phyloP scores from a whole-genome alignment of 2,797 vertebrate species.

The Xiphorhynchus erythropygius region DNA sequence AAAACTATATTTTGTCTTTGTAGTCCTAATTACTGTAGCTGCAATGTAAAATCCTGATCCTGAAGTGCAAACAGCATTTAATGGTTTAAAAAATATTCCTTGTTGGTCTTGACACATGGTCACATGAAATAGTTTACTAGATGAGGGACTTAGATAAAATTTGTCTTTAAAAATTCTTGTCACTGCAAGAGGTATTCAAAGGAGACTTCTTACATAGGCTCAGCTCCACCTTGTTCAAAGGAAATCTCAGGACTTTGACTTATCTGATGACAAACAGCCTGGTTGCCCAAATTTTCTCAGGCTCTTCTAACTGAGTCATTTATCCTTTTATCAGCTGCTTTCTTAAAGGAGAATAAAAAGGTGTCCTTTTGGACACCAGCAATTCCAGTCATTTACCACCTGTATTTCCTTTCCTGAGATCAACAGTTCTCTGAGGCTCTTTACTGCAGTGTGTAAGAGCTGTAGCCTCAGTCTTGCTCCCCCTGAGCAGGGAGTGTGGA shows the following conservation, averaged over 20 bases:
- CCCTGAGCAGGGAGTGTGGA: accelerated
- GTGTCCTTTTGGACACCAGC: neutral
- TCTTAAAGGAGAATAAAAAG: neutral
- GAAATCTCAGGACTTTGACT: neutral
- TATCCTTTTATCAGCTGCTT: neutral
- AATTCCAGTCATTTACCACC: neutral
- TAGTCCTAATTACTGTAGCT: neutral
- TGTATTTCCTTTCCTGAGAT: neutral
- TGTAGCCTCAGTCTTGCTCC: neutral
- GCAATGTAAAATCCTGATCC: neutral
- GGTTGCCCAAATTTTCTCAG: neutral
- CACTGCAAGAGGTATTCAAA: neutral
- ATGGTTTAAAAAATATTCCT: neutral
- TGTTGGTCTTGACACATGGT: neutral
- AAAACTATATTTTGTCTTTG: neutral
- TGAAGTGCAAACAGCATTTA: neutral
- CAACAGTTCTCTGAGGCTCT: neutral
- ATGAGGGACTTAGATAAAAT: neutral
- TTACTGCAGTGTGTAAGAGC: neutral
- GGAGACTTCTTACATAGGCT: neutral
- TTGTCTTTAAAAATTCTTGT: neutral
- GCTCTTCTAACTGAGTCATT: neutral
- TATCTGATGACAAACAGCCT: neutral
- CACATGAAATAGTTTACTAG: neutral
- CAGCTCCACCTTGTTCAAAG: neutral